Evolutionary conservation across 2,113 vertebrate species (phyloP), one percentile per base, ranked within the genome.

Genomic region (Psammodynastes pulverulentus): DNA sequence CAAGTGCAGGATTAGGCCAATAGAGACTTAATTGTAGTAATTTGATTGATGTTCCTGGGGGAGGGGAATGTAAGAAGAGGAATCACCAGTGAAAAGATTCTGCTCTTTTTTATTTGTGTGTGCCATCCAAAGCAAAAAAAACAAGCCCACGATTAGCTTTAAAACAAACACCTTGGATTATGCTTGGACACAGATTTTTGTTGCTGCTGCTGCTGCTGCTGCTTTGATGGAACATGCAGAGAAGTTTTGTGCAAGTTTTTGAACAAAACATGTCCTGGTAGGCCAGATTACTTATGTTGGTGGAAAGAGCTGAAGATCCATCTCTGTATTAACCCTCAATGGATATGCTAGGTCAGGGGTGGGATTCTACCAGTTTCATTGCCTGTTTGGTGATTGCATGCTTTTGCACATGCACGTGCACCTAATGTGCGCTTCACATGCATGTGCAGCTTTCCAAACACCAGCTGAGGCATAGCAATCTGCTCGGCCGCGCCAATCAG

Each of bases 261-360:
- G 58, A 91, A 87, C 92, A 96, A 93, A 85, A 7, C 26, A 10
- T 24, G 29, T 1, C 45, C 39, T 52, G 21, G 88, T 1, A 24
- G 0, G 79, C 93, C 92, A 91, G 93, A 91, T 93, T 93, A 39
- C 90, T 87, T 94, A 39, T 94, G 72, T 21, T 45, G 58, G 62
- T 46, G 87, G 89, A 93, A 94, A 95, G 58, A 45, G 88, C 94
- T 94, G 94, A 94, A 96, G 93, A 97, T 95, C 94, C 95, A 94
- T 97, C 96, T 96, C 94, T 88, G 86, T 95, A 92, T 92, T 95
- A 94, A 96, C 95, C 93, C 94, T 39, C 92, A 95, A 96, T 97
- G 93, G 95, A 96, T 97, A 96, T 96, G n/a, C n/a, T n/a, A n/a
- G n/a, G n/a, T n/a, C n/a, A n/a, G n/a, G n/a, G n/a, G n/a, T n/a